Conservation (phyloP, 1,140 invertebrate species). For the Drosophila orosa region DNA sequence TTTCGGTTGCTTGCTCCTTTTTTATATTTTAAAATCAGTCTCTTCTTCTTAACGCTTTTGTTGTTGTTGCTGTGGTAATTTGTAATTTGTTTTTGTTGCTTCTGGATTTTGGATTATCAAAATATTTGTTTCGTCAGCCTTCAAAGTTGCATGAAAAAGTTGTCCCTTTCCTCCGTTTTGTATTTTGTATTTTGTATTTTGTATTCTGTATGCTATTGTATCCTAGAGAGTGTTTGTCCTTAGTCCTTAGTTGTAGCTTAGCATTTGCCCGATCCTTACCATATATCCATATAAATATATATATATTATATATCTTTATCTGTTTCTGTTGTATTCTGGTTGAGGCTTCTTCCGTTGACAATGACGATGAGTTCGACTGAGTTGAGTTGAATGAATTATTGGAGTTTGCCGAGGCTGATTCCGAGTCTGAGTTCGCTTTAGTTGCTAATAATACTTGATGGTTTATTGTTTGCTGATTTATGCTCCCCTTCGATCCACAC, state of each 20-base stretch:
- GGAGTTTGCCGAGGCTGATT: too few relatives aligned
- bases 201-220: constrained; percentile 35
- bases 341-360: constrained; percentile 54
- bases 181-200: constrained; percentile 28
- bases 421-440: constrained; percentile 41
- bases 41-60: constrained; percentile 81
- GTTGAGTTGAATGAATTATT: constrained; percentile 32
- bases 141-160: constrained; percentile 73
- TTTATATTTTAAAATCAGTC: constrained; percentile 72
- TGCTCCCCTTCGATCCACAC: constrained; percentile 38
- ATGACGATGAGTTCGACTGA: constrained; percentile 45
- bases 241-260: constrained; percentile 62
- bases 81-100: constrained; percentile 39
- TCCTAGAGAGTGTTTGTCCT: constrained; percentile 45
- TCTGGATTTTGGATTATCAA: constrained; percentile 57
- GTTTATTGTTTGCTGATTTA: constrained; percentile 39
- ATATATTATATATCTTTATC: constrained; percentile 23
- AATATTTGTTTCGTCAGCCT: constrained; percentile 69
- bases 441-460: constrained; percentile 74
- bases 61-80: constrained; percentile 49
- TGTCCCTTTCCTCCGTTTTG: constrained; percentile 31
- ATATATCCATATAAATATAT: constrained; percentile 18
- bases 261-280: constrained; percentile 53
- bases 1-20: constrained; percentile 13
- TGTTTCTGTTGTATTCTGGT: constrained; percentile 31